Conservation (phyloP, 2,888 invertebrate genomes). For the Pilophorus perplexus region DNA sequence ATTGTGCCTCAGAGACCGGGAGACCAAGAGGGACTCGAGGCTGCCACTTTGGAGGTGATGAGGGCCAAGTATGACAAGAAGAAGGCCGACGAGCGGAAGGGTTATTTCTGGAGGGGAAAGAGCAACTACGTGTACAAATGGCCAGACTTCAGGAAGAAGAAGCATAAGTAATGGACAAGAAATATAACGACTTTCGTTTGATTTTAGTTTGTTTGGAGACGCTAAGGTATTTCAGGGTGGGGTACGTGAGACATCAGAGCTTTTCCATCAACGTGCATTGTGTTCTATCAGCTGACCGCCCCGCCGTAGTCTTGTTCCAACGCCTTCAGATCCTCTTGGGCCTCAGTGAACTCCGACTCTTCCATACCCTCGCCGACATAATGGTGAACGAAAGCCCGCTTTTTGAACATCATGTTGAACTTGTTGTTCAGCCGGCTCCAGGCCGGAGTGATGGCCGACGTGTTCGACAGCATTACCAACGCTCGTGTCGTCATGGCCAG, state of each 20-base stretch:
- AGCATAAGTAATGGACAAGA: not conserved
- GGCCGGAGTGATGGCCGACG: constrained; percentile 61
- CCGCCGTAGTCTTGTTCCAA: constrained; percentile 73
- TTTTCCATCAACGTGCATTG: no score
- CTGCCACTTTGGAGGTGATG: constrained; percentile 16
- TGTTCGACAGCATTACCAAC: constrained; percentile 79
- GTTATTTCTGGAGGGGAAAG: constrained; percentile 19
- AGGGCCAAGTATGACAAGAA: constrained; percentile 14
- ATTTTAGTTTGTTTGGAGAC: no score
- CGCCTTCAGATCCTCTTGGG: constrained; percentile 61
- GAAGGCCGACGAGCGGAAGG: constrained; percentile 15
- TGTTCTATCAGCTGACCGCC: constrained; percentile 16
- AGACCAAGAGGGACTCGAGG: not conserved
- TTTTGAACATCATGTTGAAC: constrained; percentile 62
- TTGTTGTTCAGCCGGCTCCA: constrained; percentile 62
- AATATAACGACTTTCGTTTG: no score
- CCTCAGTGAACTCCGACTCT: constrained; percentile 64
- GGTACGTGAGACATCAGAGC: no score
- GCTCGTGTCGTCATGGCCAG: constrained; percentile 58
- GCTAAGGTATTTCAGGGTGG: no score
- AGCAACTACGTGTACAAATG: constrained; percentile 15
- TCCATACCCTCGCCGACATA: constrained; percentile 76
- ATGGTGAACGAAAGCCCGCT: constrained; percentile 64
- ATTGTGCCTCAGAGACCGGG: not conserved
- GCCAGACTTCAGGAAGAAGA: constrained; percentile 14